Conservation (phyloP, 2,888 invertebrate species). For the Neocrepidodera transversa region DNA sequence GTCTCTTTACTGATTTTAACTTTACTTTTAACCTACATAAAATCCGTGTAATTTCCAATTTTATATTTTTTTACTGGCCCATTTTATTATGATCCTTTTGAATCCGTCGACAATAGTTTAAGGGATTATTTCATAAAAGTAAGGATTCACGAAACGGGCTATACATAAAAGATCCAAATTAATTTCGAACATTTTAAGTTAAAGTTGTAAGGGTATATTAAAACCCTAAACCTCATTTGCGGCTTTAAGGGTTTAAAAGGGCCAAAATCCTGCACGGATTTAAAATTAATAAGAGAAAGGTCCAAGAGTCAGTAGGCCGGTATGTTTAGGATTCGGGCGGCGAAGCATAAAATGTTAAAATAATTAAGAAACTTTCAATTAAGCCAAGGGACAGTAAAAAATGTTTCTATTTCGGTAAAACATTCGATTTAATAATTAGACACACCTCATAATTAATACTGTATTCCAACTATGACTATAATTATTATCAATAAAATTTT, state of each 20-base stretch:
- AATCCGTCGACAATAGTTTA: background rate
- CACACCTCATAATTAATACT: too few species aligned
- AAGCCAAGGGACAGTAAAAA: too few species aligned
- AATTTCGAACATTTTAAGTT: slow-evolving; percentile 23
- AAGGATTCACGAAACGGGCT: slow-evolving; percentile 8
- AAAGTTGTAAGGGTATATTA: slow-evolving; percentile 20
- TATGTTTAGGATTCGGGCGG: background rate
- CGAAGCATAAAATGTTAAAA: slow-evolving; percentile 5
- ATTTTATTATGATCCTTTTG: background rate
- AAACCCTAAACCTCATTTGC: slow-evolving; percentile 16
- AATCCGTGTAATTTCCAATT: too few species aligned
- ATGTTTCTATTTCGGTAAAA: too few species aligned
- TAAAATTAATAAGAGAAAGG: slow-evolving; percentile 23
- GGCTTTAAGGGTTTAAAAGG: slow-evolving; percentile 14
- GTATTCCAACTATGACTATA: too few species aligned
- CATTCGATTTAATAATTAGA: too few species aligned
- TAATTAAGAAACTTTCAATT: slow-evolving; percentile 14
- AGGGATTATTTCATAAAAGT: background rate
- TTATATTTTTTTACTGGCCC: too few species aligned
- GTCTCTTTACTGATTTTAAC: too few species aligned
- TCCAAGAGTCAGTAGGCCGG: background rate
- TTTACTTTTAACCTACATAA: too few species aligned
- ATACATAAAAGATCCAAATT: slow-evolving; percentile 18
- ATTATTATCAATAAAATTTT: too few species aligned
- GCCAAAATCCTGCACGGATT: slow-evolving; percentile 16